Percentiles rank a stretch among this genome's conserved stretches.
Evolutionary conservation across 2,888 invertebrate genomes (phyloP).

Genomic region (Spicauda simplicius): DNA sequence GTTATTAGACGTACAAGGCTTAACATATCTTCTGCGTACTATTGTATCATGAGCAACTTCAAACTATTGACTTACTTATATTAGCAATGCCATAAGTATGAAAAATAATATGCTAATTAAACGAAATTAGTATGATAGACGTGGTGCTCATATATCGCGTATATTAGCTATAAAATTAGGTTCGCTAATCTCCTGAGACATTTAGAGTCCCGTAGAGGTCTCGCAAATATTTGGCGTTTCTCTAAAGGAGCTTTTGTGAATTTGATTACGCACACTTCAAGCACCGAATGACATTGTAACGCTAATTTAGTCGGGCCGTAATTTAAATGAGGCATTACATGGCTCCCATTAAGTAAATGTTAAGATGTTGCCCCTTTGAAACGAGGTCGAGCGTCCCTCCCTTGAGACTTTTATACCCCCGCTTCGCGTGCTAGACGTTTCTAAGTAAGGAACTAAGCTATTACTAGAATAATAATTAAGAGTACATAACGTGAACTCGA

Average conservation of each 20-base stretch:
- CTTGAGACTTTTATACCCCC: constrained; percentile 31
- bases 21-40: no score
- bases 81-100: no score
- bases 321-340: constrained; percentile 34
- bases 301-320: constrained; percentile 44
- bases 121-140: no score
- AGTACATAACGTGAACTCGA: constrained; percentile 5
- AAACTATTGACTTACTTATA: no score
- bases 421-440: constrained; percentile 21
- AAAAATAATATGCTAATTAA: no score
- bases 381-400: constrained; percentile 27
- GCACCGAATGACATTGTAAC: constrained; percentile 42
- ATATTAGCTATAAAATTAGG: constrained; percentile 62
- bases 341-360: constrained; percentile 31
- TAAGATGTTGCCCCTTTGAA: constrained; percentile 31
- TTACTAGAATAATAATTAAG: constrained; percentile 23
- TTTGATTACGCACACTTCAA: constrained; percentile 53
- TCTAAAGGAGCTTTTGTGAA: constrained; percentile 56
- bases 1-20: no score
- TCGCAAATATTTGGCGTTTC: constrained; percentile 57
- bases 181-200: constrained; percentile 60
- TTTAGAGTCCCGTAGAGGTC: constrained; percentile 31
- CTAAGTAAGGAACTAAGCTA: constrained; percentile 25
- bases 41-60: no score
- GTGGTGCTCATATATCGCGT: not conserved